A percentile compares a stretch with the other conserved stretches of the same genome.
These are phyloP conservation scores for Atrichornis clamosus DNA, from an alignment of 2,113 vertebrate species.

Conservation along the genomic window DNA sequence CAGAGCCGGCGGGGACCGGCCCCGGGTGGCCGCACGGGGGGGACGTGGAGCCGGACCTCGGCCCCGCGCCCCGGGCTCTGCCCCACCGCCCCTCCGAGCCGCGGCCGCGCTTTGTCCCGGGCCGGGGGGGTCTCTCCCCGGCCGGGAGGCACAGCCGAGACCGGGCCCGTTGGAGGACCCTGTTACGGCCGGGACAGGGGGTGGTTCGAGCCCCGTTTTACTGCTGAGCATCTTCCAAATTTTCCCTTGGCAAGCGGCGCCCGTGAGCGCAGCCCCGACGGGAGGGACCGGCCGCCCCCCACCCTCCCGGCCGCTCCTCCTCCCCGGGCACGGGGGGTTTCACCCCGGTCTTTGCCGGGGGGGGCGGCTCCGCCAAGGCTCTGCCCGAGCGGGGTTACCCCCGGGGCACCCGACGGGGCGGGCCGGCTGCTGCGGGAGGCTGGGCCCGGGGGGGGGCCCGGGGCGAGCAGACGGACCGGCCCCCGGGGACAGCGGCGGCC, in stretches of 20 bases:
- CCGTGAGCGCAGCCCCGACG: background rate
- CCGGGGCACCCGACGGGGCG: background rate
- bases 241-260: background rate
- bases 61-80: background rate
- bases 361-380: background rate
- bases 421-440: background rate
- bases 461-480: too few relatives aligned
- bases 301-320: background rate
- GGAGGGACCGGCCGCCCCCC: background rate
- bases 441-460: background rate
- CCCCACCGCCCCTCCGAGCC: background rate
- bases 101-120: background rate
- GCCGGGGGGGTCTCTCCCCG: accelerated
- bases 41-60: slow-evolving; percentile 21
- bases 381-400: background rate
- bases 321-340: background rate
- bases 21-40: slow-evolving; percentile 16
- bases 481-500: too few relatives aligned
- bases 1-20: background rate
- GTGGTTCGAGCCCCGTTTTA: background rate
- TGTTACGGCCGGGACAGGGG: background rate
- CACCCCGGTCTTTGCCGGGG: background rate
- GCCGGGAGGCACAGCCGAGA: background rate
- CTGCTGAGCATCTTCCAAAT: background rate
- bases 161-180: background rate